Percentiles rank a stretch among this genome's conserved stretches.
phyloP scores from a whole-genome alignment of 2,888 invertebrate species.

The Caenorhabditis japonica region DNA sequence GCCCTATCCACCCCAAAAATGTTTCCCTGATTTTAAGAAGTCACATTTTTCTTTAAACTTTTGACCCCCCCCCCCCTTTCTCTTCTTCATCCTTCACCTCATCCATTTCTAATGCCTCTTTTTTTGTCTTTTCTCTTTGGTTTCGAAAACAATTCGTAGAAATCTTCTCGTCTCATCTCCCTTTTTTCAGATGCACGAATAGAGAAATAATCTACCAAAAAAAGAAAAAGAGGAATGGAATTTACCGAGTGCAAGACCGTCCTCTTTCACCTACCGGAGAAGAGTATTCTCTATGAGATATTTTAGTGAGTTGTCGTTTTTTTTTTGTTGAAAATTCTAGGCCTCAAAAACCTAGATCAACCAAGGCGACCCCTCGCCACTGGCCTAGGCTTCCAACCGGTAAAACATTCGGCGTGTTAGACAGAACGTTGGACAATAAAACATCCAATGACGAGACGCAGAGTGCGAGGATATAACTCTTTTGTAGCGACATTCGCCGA shows the following conservation, averaged over 20 bases:
- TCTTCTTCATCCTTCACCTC: conserved; percentile 10
- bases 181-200: conserved; percentile 37
- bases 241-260: conserved; percentile 67
- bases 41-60: too few relatives aligned
- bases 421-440: too few relatives aligned
- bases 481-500: too few relatives aligned
- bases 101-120: conserved; percentile 31
- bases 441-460: too few relatives aligned
- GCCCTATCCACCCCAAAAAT: too few relatives aligned
- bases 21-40: too few relatives aligned
- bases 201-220: background rate
- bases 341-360: too few relatives aligned
- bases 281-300: conserved; percentile 67
- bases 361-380: too few relatives aligned
- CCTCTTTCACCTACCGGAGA: conserved; percentile 72
- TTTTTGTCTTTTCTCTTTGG: conserved; percentile 6
- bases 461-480: too few relatives aligned
- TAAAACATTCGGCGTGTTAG: too few relatives aligned
- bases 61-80: background rate
- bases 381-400: too few relatives aligned
- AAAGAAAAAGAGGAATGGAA: conserved; percentile 25
- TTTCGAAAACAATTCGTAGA: conserved; percentile 22
- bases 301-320: conserved; percentile 35
- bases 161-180: too few relatives aligned
- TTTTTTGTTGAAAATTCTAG: background rate